Base-by-base conservation (phyloP, 2,888 invertebrate species). In the Labia minor region DNA sequence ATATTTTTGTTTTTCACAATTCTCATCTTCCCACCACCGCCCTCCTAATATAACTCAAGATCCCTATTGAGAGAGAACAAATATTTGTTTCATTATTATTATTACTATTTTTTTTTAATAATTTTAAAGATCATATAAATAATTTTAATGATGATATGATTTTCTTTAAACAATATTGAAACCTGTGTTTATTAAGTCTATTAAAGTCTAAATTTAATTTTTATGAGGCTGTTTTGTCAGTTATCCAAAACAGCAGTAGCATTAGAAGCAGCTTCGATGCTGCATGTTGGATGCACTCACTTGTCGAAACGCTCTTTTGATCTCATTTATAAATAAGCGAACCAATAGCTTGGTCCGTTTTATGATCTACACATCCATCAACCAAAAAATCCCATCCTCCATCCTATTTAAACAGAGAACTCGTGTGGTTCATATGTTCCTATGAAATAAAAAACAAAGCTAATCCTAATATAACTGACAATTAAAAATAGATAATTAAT, bases 231-330 rank as follows among this genome's bases (percentile, higher is more conserved):
- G 14, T 49, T 49, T 49, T 49, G 49, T 49, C 49, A n/a, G 49
- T 49, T 49, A 49, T 49, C 49, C 49, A 49, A 49, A 4, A 49
- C 49, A 49, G n/a, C n/a, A 16, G n/a, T n/a, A n/a, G n/a, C n/a
- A n/a, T n/a, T n/a, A n/a, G n/a, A n/a, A n/a, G n/a, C n/a, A n/a
- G n/a, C 49, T 10, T 49, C 3, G 49, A 49, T n/a, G 49, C 6
- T 49, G 49, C 49, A 49, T 49, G 49, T 49, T n/a, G 49, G 49
- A 49, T 16, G 49, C 49, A 49, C 49, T 49, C 49, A 49, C 49
- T 49, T 49, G 49, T 49, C 49, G 49, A 49, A 49, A 49, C 14
- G 33, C n/a, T 49, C 49, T 49, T 49, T 49, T 49, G 49, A 49
- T 49, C 49, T 16, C n/a, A 10, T 49, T 49, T 49, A 49, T 49